These are phyloP conservation scores for Acropora tenuis DNA, from an alignment of 64 coral and sea anemone species.

Conservation along the genomic window DNA sequence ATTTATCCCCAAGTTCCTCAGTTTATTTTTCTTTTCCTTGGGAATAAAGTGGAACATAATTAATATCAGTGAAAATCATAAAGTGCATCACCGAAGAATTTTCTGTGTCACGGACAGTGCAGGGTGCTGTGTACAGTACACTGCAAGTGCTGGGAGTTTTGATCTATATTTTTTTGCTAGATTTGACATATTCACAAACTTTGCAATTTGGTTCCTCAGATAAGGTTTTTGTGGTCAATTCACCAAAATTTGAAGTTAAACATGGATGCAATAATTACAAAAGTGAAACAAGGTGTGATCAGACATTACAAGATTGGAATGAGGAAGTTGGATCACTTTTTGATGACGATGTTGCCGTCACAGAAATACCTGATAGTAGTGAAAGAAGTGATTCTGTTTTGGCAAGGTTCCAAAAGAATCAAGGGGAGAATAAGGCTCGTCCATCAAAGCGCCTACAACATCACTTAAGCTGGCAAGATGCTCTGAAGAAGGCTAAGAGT, in stretches of 20 bases:
- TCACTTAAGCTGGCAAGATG: conserved; percentile 87
- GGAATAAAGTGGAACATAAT: too few relatives aligned
- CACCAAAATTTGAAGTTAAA: background rate
- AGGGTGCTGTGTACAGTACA: background rate
- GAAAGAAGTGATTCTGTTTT: background rate
- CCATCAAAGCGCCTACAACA: conserved; percentile 59
- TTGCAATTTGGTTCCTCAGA: background rate
- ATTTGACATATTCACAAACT: background rate
- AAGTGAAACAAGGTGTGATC: background rate
- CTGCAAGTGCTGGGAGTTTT: background rate
- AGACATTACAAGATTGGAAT: conserved; percentile 8
- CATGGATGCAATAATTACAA: background rate
- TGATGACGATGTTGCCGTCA: background rate
- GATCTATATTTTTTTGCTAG: background rate
- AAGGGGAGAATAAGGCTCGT: background rate
- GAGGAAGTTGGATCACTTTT: conserved; percentile 24
- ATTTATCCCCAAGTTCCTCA: too few relatives aligned
- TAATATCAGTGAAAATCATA: too few relatives aligned
- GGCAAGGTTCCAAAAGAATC: background rate
- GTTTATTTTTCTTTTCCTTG: too few relatives aligned
- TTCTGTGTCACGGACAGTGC: too few relatives aligned
- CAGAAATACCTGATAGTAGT: background rate
- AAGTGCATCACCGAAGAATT: too few relatives aligned
- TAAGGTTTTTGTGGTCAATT: background rate
- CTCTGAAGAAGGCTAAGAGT: conserved; percentile 69